Percentiles rank a stretch among this genome's conserved stretches.
phyloP scores from a whole-genome alignment of 2,888 invertebrate genomes.

The Drosophila anceps region DNA sequence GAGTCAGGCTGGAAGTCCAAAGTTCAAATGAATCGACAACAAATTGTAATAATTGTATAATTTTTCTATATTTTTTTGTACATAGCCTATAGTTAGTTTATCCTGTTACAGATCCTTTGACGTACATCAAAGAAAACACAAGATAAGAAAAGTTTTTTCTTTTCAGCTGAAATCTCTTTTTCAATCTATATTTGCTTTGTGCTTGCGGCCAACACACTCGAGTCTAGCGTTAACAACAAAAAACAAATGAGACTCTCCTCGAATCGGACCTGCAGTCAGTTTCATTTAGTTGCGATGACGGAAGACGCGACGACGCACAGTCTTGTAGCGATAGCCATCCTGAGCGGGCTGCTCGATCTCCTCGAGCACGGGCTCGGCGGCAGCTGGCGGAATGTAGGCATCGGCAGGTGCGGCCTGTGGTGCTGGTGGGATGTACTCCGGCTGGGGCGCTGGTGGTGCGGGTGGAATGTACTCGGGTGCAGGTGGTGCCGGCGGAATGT shows the following conservation, averaged over 20 bases:
- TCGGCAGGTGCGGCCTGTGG: conserved; percentile 38
- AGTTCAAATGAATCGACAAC: not conserved
- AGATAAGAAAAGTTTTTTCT: conserved; percentile 29
- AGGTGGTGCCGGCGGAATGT: conserved; percentile 65
- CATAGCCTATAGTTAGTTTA: conserved; percentile 6
- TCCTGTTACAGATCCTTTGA: conserved; percentile 67
- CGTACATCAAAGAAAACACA: conserved; percentile 59
- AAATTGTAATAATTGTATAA: not conserved
- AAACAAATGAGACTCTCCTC: conserved; percentile 54
- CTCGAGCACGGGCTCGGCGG: conserved; percentile 42
- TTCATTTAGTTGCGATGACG: conserved; percentile 63
- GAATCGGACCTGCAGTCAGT: not conserved
- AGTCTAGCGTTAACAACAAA: conserved; percentile 56
- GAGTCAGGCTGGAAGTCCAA: too few species aligned
- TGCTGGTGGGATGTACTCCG: conserved; percentile 61
- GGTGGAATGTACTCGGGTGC: conserved; percentile 57
- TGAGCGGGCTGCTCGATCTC: conserved; percentile 69
- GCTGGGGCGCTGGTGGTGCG: conserved; percentile 55
- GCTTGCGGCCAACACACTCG: conserved; percentile 30
- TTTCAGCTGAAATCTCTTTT: conserved; percentile 7
- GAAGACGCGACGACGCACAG: conserved; percentile 72
- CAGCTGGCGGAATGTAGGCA: conserved; percentile 51
- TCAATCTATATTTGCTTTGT: conserved; percentile 29
- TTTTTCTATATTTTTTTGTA: not conserved
- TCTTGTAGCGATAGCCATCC: conserved; percentile 69